These are phyloP conservation scores for Erinaceus europaeus DNA, from an alignment of 2,113 vertebrate genomes.

Conservation along the genomic window DNA sequence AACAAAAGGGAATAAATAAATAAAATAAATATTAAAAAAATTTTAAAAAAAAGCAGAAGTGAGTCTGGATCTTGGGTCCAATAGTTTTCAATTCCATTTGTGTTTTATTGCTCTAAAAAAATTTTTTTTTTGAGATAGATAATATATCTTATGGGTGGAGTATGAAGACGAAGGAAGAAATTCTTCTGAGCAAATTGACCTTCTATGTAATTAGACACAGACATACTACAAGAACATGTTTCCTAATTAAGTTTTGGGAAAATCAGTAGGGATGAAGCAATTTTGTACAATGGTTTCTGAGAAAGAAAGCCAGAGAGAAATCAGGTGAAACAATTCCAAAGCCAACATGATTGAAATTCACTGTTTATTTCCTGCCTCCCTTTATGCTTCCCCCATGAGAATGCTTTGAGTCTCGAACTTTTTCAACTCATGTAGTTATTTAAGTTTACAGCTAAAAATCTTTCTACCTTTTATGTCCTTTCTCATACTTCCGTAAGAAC, in stretches of 20 bases:
- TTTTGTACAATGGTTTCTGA: not conserved
- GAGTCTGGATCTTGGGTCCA: not conserved
- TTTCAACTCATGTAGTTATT: not conserved
- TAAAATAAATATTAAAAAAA: too few species aligned
- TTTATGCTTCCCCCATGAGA: not conserved
- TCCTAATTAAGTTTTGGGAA: not conserved
- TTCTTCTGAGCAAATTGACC: not conserved
- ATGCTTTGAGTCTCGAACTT: not conserved
- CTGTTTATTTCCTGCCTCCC: slow-evolving; percentile 27
- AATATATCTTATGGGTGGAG: not conserved
- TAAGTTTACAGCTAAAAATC: not conserved
- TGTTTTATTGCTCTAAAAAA: not conserved
- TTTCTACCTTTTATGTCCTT: not conserved
- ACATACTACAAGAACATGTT: not conserved
- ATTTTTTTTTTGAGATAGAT: not conserved
- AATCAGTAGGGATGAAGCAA: not conserved
- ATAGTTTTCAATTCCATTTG: not conserved
- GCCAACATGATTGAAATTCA: not conserved
- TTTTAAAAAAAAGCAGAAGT: too few species aligned
- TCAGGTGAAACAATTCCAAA: slow-evolving; percentile 13
- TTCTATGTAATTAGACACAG: not conserved
- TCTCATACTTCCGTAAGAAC: not conserved
- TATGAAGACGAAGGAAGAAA: not conserved
- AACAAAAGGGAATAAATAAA: too few species aligned
- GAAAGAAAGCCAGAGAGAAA: not conserved